Conservation (phyloP, 2,888 invertebrate species). For the Myathropa florea region DNA sequence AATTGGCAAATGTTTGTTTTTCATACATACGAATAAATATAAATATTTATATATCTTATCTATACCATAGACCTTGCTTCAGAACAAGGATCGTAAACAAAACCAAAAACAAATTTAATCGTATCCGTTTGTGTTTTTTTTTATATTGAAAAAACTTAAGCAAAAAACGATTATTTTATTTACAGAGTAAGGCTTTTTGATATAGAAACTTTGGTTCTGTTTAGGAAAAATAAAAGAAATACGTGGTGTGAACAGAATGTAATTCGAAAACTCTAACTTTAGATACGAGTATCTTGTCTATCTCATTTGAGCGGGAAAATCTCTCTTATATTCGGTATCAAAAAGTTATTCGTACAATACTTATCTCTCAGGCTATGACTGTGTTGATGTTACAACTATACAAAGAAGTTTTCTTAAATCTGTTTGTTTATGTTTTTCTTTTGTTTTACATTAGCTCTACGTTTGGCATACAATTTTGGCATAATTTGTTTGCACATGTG, state of each 20-base stretch:
- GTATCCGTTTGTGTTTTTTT: neutral
- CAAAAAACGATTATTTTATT: constrained; percentile 29
- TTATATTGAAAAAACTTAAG: constrained; percentile 30
- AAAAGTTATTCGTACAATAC: constrained; percentile 39
- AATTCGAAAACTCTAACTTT: neutral
- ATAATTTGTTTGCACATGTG: constrained; percentile 14
- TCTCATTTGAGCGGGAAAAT: constrained; percentile 4
- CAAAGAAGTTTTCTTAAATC: neutral
- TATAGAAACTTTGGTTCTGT: constrained; percentile 71
- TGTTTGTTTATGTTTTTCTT: neutral
- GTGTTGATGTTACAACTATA: neutral
- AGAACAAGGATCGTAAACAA: constrained; percentile 7
- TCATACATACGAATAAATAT: constrained; percentile 21
- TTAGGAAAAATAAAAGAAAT: constrained; percentile 26
- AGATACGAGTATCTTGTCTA: neutral
- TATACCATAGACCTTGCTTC: neutral
- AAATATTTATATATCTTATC: constrained; percentile 10
- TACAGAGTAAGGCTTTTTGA: constrained; percentile 68
- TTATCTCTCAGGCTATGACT: constrained; percentile 5
- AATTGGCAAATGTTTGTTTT: constrained; percentile 47
- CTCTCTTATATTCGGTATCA: constrained; percentile 39
- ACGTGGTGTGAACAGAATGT: neutral
- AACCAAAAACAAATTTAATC: neutral
- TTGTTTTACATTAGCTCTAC: constrained; percentile 10
- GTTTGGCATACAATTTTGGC: constrained; percentile 47